Conservation (phyloP, 2,797 vertebrate genomes). For the Diceros bicornis region DNA sequence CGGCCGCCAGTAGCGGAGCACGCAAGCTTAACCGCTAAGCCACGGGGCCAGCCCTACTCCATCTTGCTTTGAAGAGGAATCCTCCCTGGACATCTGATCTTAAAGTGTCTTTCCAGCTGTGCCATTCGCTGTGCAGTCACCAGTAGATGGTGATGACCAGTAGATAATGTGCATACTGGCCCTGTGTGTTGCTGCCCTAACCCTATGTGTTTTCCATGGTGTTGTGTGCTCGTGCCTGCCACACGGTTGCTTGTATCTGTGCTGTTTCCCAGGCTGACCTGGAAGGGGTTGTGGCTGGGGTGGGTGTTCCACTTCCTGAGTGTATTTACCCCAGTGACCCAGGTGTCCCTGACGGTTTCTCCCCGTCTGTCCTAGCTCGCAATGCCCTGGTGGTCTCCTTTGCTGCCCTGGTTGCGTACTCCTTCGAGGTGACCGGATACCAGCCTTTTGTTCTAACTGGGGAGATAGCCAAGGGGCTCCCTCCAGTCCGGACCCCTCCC, state of each 20-base stretch:
- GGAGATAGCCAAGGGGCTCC: constrained; percentile 93
- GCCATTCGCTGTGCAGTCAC: accelerated
- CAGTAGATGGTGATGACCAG: background rate
- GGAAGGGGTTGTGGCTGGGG: accelerated
- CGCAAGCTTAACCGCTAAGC: too few relatives aligned
- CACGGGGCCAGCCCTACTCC: too few relatives aligned
- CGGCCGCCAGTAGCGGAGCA: too few relatives aligned
- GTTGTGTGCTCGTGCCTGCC: accelerated
- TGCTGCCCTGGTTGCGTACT: constrained; percentile 92
- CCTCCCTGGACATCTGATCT: background rate
- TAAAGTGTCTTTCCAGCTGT: accelerated
- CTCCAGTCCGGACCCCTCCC: constrained; percentile 89
- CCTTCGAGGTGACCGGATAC: constrained; percentile 90
- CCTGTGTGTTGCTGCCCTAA: too few relatives aligned
- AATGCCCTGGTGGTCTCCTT: constrained; percentile 95
- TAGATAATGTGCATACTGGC: accelerated
- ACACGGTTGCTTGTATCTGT: accelerated
- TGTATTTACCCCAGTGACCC: constrained; percentile 88
- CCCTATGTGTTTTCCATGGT: accelerated
- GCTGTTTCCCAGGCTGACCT: background rate
- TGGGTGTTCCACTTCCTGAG: background rate
- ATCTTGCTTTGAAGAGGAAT: background rate
- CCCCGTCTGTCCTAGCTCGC: constrained; percentile 88
- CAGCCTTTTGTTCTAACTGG: constrained; percentile 94
- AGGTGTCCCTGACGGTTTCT: background rate